Conservation (phyloP, 2,113 vertebrate species). For the Arizona elegans region DNA sequence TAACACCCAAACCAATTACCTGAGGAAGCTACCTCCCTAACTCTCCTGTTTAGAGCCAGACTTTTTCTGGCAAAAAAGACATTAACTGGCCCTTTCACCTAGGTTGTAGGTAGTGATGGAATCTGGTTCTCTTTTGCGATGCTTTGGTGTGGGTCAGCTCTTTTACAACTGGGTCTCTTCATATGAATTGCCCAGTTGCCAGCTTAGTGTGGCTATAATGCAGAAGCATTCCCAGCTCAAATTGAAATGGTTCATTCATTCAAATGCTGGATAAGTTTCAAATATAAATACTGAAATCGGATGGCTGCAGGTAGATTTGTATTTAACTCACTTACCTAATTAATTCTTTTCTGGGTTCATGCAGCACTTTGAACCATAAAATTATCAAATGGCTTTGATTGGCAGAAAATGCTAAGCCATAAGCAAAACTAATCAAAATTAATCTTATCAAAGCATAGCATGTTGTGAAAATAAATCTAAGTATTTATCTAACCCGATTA, state of each 20-base stretch:
- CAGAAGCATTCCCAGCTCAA: background rate
- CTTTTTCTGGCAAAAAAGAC: background rate
- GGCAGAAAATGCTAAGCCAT: background rate
- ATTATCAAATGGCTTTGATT: background rate
- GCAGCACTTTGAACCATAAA: background rate
- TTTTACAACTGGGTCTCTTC: background rate
- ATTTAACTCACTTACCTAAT: background rate
- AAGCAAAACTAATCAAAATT: background rate
- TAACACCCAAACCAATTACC: background rate
- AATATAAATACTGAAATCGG: background rate
- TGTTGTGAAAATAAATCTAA: background rate
- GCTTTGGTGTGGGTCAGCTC: background rate
- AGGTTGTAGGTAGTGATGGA: background rate
- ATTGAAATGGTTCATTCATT: background rate
- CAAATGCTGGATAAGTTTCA: background rate
- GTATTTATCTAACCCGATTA: background rate
- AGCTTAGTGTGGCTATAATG: background rate
- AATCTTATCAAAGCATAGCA: background rate
- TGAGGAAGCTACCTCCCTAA: background rate
- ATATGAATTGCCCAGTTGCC: background rate
- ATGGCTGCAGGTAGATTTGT: background rate
- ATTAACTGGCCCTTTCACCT: background rate
- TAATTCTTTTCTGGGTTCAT: background rate
- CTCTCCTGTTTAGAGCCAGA: background rate
- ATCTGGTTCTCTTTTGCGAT: background rate